Base-by-base conservation (phyloP, 2,888 invertebrate species). In the Aelia acuminata region DNA sequence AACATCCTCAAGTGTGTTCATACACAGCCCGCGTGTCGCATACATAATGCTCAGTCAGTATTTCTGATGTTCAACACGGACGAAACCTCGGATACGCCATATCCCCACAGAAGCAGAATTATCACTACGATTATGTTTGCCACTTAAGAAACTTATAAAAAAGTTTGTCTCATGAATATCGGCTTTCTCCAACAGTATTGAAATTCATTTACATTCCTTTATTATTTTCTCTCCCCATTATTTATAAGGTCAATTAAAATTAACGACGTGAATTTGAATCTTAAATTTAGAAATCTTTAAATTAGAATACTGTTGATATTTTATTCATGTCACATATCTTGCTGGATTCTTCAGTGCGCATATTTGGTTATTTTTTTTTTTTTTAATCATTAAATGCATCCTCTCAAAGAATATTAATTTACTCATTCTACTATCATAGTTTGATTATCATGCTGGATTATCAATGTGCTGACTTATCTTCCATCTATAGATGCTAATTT, bases 301-400 rank as follows among this genome's bases (percentile, higher is more conserved):
- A 70, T 35, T 35, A 35, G 26, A 31, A 63, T 63, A 15, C 63
- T 63, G 15, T 63, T 63, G 35, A 70, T 70, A 70, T 35, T 1
- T 0, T 35, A 70, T 70, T 70, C 63, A 70, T 20, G 35, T 70
- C 63, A 35, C 63, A 70, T 0, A 70, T 35, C 26, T 35, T 70
- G 20, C 31, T 20, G 31, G 18, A 70, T 70, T 31, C 35, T 35
- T 70, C 26, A 35, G 8, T 31, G 57, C n/a, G 3, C 57, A 70
- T 70, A 63, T 70, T 70, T 70, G 63, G 35, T 35, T 35, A 31
- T 35, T 43, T 43, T 70, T 26, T 70, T 57, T 57, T 57, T 70
- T 31, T 7, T 35, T 20, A 70, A 70, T 70, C 35, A 70, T 70
- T 31, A 31, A 20, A 7, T 20, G 18, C 11, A 70, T 70, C 0